Evolutionary conservation across 2,113 vertebrate genomes (phyloP).

Genomic region (Oophaga pumilio): DNA sequence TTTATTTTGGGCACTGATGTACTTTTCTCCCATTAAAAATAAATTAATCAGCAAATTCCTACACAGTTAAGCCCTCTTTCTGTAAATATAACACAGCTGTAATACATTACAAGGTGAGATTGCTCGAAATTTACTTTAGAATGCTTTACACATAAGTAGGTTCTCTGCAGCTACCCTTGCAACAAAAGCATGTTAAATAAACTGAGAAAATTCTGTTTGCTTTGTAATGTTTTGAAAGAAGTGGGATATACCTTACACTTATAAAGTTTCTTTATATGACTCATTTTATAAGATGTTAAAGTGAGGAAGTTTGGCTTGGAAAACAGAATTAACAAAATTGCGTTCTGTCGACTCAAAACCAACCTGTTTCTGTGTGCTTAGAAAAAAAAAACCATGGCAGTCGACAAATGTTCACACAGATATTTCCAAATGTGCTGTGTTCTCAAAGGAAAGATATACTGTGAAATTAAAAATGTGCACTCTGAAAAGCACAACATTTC

Average conservation of each 20-base stretch:
- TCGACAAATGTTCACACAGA: conserved; percentile 7
- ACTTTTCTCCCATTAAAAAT: conserved; percentile 85
- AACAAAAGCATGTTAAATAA: conserved; percentile 84
- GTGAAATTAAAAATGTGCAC: conserved; percentile 37
- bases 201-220: conserved; percentile 77
- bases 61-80: conserved; percentile 77
- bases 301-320: conserved; percentile 70
- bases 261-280: conserved; percentile 78
- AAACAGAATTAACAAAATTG: conserved; percentile 62
- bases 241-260: conserved; percentile 76
- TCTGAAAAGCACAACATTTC: background rate
- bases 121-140: conserved; percentile 74
- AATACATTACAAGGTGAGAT: conserved; percentile 82
- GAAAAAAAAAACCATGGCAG: background rate
- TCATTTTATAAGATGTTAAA: conserved; percentile 79
- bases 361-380: conserved; percentile 38
- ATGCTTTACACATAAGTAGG: conserved; percentile 76
- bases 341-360: conserved; percentile 59
- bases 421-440: conserved; percentile 36
- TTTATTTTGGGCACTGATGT: conserved; percentile 79
- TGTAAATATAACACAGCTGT: conserved; percentile 82
- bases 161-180: conserved; percentile 74
- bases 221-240: conserved; percentile 81
- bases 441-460: conserved; percentile 25
- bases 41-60: conserved; percentile 87